A percentile compares a stretch with the other conserved stretches of the same genome.
phyloP scores from a whole-genome alignment of 2,888 invertebrate genomes.

The Melolontha melolontha region DNA sequence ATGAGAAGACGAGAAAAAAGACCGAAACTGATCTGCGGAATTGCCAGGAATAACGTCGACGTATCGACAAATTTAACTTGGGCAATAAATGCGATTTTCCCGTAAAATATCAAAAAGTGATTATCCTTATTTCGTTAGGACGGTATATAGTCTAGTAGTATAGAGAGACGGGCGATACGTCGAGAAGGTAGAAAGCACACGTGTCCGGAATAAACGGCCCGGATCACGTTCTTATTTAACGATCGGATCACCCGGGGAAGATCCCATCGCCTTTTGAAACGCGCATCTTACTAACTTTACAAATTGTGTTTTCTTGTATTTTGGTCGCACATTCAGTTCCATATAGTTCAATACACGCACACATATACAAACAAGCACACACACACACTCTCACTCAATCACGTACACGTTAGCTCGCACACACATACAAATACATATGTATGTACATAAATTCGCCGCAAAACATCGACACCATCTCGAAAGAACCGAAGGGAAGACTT shows the following conservation, averaged over 20 bases:
- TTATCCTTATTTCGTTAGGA: slow-evolving; percentile 59
- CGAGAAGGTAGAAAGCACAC: slow-evolving; percentile 50
- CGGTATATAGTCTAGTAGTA: slow-evolving; percentile 39
- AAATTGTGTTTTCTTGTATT: slow-evolving; percentile 65
- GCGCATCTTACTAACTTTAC: slow-evolving; percentile 62
- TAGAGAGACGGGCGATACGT: slow-evolving; percentile 44
- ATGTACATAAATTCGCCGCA: too few species aligned
- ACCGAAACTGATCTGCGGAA: too few species aligned
- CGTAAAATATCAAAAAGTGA: slow-evolving; percentile 58
- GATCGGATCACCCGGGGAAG: slow-evolving; percentile 61
- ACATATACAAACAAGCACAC: neutral
- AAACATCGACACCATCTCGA: too few species aligned
- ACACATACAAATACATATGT: too few species aligned
- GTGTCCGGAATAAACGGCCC: slow-evolving; percentile 60
- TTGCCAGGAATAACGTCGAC: too few species aligned
- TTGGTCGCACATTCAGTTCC: slow-evolving; percentile 16
- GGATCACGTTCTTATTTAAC: slow-evolving; percentile 64
- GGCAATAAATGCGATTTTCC: slow-evolving; percentile 36
- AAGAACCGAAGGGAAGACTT: neutral
- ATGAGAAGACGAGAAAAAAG: too few species aligned
- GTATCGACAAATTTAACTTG: too few species aligned
- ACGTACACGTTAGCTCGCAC: neutral
- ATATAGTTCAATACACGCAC: neutral
- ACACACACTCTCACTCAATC: neutral
- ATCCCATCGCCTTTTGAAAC: slow-evolving; percentile 56